Conservation (phyloP, 2,113 vertebrate genomes). For the Callocephalon fimbriatum region DNA sequence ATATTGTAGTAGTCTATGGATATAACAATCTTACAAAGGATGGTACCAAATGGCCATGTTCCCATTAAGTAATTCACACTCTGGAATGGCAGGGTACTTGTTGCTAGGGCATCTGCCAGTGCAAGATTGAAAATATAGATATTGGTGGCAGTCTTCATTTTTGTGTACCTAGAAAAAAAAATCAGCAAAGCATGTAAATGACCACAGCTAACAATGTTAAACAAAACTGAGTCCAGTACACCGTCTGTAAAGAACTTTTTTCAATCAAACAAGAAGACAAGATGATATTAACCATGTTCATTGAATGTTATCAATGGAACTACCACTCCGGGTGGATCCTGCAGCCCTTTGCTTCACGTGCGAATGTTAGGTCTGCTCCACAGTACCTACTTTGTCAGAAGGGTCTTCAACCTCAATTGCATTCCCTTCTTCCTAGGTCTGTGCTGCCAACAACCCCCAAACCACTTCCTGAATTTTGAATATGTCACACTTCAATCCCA, state of each 20-base stretch:
- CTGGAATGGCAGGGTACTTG: constrained; percentile 97
- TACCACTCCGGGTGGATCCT: background rate
- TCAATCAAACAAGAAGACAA: background rate
- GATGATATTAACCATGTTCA: background rate
- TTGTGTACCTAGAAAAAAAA: constrained; percentile 88
- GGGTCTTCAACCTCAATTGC: background rate
- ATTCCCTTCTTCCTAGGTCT: background rate
- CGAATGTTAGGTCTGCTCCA: background rate
- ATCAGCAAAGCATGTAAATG: background rate
- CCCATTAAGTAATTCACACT: constrained; percentile 98
- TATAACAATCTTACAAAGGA: constrained; percentile 94
- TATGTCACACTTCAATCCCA: background rate
- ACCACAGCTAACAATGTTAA: background rate
- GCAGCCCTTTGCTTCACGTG: background rate
- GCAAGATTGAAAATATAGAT: constrained; percentile 99
- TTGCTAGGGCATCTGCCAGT: constrained; percentile 93
- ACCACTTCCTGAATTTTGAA: background rate
- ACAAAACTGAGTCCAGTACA: background rate
- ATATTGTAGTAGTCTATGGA: constrained; percentile 99
- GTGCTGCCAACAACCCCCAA: background rate
- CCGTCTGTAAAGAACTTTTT: background rate
- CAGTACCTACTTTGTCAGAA: background rate
- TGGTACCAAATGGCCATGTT: constrained; percentile 94
- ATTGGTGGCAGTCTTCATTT: constrained; percentile 99
- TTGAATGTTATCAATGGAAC: background rate